phyloP scores from a whole-genome alignment of 2,888 invertebrate genomes.

The Eilema sororculum region DNA sequence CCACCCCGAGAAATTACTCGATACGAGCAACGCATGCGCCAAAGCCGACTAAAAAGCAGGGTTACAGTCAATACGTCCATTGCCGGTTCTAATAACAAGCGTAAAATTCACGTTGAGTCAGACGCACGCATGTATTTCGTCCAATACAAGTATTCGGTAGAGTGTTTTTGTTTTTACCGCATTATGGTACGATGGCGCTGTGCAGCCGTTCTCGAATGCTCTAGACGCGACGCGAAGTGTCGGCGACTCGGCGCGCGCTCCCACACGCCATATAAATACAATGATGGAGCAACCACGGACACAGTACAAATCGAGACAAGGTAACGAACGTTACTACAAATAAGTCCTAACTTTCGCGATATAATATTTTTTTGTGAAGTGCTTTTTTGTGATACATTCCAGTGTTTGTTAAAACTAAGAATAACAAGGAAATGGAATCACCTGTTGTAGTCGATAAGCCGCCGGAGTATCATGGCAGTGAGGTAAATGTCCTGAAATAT shows the following conservation, averaged over 20 bases:
- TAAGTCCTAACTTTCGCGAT: constrained; percentile 56
- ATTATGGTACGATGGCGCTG: constrained; percentile 26
- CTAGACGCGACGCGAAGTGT: constrained; percentile 68
- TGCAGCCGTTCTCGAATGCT: constrained; percentile 54
- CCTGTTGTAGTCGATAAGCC: constrained; percentile 88
- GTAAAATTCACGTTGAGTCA: constrained; percentile 28
- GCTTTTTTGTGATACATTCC: constrained; percentile 75
- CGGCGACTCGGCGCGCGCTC: constrained; percentile 54
- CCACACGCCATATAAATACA: constrained; percentile 75
- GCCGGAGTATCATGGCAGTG: constrained; percentile 86
- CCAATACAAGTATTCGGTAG: constrained; percentile 18
- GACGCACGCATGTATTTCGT: constrained; percentile 39
- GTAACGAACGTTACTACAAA: constrained; percentile 59
- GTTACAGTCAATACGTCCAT: constrained; percentile 31
- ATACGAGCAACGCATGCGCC: constrained; percentile 29
- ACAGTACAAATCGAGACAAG: constrained; percentile 75
- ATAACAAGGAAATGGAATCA: constrained; percentile 82
- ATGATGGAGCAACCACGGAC: constrained; percentile 55
- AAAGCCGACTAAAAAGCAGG: constrained; percentile 6
- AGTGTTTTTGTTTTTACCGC: constrained; percentile 33
- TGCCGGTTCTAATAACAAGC: constrained; percentile 30
- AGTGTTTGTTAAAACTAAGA: constrained; percentile 59
- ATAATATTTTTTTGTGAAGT: constrained; percentile 67
- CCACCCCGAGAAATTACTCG: constrained; percentile 46
- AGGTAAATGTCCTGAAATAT: constrained; percentile 75